Base-by-base conservation (phyloP, 1,140 invertebrate species). In the Kradibia gibbosae region DNA sequence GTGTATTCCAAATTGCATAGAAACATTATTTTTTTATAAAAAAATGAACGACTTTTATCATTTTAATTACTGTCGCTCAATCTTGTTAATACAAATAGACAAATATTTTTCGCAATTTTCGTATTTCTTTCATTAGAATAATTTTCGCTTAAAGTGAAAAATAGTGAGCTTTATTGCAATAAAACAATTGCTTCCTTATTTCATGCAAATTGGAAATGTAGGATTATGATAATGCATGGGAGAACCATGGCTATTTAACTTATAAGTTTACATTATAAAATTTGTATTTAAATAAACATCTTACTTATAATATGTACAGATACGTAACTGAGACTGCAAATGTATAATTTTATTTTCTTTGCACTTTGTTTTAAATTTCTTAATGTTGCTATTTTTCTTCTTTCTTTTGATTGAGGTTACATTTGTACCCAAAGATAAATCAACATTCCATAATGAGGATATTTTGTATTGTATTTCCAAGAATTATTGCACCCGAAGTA, bases 251-350 rank as follows among this genome's bases (percentile, higher is more conserved):
- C 42, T 71, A 62, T 74, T 72, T 70, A 48, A 20, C 45, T 72
- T 84, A 31, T n/a, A 82, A 62, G 34, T 79, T 84, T 84, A 82
- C 82, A 76, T 86, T 84, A 85, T 87, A 85, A 87, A 89, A 89
- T 87, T 84, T 88, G 83, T 88, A 87, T 87, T 87, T 88, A 89
- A 87, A 88, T 88, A 88, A 88, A 89, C 84, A 85, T 86, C 82
- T 85, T 86, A 86, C 80, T 65, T 86, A 82, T 81, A 85, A 78
- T 87, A 86, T 88, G 82, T 86, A 85, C 85, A 85, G 36, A 75
- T 86, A 76, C 17, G 60, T 36, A 65, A 65, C 55, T 81, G 55
- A 82, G 85, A 84, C 76, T 82, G 81, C n/a, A 71, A 83, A 65
- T 83, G 81, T 73, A 53, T 79, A 71, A 72, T 42, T 85, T 53